phyloP scores from a whole-genome alignment of 1,140 invertebrate species.

The Anadara kagoshimensis region DNA sequence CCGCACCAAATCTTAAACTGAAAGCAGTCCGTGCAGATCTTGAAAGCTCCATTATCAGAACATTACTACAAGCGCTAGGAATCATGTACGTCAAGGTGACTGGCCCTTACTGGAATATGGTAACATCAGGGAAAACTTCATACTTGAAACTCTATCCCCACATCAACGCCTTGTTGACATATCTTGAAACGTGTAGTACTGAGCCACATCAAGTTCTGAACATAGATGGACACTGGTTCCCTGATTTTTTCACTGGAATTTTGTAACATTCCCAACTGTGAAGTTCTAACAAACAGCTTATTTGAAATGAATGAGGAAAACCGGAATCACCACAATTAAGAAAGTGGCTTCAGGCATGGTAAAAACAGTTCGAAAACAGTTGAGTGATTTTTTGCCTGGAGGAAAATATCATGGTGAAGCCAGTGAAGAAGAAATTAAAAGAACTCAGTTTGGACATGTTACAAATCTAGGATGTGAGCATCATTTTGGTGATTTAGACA shows the following conservation, averaged over 20 bases:
- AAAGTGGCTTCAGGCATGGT: background rate
- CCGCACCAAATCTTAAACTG: background rate
- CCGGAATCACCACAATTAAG: background rate
- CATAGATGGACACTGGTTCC: background rate
- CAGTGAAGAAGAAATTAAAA: background rate
- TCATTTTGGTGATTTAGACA: conserved; percentile 26
- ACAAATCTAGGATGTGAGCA: conserved; percentile 29
- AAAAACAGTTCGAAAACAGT: too few relatives aligned
- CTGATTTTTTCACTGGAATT: background rate
- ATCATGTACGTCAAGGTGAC: conserved; percentile 30
- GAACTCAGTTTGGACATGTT: conserved; percentile 1
- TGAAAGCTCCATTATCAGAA: background rate
- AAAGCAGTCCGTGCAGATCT: conserved; percentile 16
- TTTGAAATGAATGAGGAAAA: background rate
- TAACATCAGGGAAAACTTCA: conserved; percentile 19
- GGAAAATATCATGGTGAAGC: background rate
- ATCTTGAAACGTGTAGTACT: background rate
- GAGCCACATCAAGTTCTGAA: background rate
- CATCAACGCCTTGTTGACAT: background rate
- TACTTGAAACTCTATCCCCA: conserved; percentile 21
- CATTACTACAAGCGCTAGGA: conserved; percentile 20
- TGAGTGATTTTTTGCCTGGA: conserved; percentile 13
- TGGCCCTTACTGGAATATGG: conserved; percentile 32
- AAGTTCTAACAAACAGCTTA: background rate
- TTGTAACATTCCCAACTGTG: background rate